Conservation (phyloP, 2,888 invertebrate species). For the Lamproptera curius region DNA sequence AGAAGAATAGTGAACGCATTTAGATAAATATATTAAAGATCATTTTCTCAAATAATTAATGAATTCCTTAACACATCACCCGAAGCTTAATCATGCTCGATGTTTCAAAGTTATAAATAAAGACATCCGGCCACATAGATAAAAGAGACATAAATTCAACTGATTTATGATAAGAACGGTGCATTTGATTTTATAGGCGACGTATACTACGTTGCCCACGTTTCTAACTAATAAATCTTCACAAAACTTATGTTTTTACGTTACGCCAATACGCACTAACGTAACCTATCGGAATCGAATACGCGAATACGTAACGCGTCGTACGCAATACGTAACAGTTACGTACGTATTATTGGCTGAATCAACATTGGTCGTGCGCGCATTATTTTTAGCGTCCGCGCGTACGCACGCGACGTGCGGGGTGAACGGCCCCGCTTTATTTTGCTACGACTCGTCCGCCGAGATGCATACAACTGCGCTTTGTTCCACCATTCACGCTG, state of each 20-base stretch:
- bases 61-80: too few relatives aligned
- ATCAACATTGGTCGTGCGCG: slow-evolving; percentile 31
- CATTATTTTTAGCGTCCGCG: slow-evolving; percentile 39
- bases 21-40: too few relatives aligned
- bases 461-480: too few relatives aligned
- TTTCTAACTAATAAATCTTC: background rate
- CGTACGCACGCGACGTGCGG: slow-evolving; percentile 32
- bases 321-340: background rate
- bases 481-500: too few relatives aligned
- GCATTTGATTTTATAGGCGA: too few relatives aligned
- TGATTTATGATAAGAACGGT: too few relatives aligned
- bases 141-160: too few relatives aligned
- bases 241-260: background rate
- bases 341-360: background rate
- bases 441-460: background rate
- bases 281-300: background rate
- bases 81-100: too few relatives aligned
- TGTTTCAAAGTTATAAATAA: too few relatives aligned
- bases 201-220: background rate
- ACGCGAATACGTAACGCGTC: slow-evolving; percentile 1
- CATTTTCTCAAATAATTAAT: too few relatives aligned
- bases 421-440: slow-evolving; percentile 35
- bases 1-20: too few relatives aligned
- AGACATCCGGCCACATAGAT: too few relatives aligned
- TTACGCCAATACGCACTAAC: background rate